Percentiles rank a stretch among this genome's conserved stretches.
These are phyloP conservation scores for Celastrina argiolus DNA, from an alignment of 2,888 invertebrate species.

Conservation along the genomic window DNA sequence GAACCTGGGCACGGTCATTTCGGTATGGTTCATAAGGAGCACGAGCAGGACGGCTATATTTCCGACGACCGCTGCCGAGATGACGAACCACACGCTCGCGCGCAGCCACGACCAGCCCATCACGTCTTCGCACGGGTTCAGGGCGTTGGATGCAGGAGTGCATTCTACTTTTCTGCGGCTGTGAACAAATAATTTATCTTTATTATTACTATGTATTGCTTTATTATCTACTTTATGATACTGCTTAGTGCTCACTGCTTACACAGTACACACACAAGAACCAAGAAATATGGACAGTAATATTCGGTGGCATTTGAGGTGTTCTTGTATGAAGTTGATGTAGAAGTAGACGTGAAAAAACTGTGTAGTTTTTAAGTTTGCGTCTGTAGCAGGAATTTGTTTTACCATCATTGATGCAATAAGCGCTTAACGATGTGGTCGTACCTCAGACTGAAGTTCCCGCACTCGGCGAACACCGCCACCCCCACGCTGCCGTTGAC, in stretches of 20 bases:
- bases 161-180: constrained; percentile 77
- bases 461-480: constrained; percentile 51
- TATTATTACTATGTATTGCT: background rate
- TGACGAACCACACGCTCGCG: constrained; percentile 91
- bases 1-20: constrained; percentile 65
- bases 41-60: constrained; percentile 90
- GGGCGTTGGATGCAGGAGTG: constrained; percentile 85
- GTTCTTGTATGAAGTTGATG: no score
- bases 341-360: no score
- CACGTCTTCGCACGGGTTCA: constrained; percentile 94
- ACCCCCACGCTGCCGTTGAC: constrained; percentile 46
- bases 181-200: constrained; percentile 34
- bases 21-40: constrained; percentile 79
- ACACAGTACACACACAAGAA: no score
- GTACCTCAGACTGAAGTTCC: constrained; percentile 59
- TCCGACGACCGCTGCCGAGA: constrained; percentile 88
- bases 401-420: no score
- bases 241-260: no score
- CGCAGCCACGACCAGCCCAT: constrained; percentile 89
- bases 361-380: no score
- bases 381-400: no score
- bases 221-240: no score
- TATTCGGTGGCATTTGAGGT: no score
- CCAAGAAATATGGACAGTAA: no score
- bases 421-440: no score